Base-by-base conservation (phyloP, 1,140 invertebrate genomes). In the Idris sp. region DNA sequence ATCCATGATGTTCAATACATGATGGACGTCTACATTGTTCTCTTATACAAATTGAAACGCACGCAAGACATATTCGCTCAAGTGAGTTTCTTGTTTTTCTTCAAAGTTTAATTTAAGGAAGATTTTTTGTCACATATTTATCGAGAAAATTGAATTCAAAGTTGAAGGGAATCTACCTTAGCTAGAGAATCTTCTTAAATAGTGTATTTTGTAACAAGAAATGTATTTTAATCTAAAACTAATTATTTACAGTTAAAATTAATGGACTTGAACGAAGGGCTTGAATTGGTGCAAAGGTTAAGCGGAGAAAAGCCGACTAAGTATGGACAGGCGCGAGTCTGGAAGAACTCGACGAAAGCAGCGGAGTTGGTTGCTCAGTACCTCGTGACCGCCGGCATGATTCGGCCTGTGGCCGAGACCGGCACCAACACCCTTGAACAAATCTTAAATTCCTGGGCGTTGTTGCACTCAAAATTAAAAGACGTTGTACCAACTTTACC, bases 31-130 rank as follows among this genome's bases (percentile, higher is more conserved):
- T 89, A 89, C 64, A 86, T 89, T 79, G 85, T 88, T 41, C 83
- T 89, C 38, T 78, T 89, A 74, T 89, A 86, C 82, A 89, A 88
- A 85, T 84, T 86, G 72, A 88, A 89, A 81, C 88, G 86, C 82
- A 86, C 83, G 75, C 82, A 88, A 83, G 86, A 87, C 69, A 87
- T 90, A 79, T 81, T 89, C 81, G 84, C 87, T 83, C 87, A 89
- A 85, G 88, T 89, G 76, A 83, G 83, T 36, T 31, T 46, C 35
- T 5, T 14, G 1, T 28, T 30, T 10, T 41, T 22, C 8, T 6
- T 38, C 10, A 30, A 30, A 30, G 2, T 4, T 30, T 6, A 30
- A 30, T 30, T 30, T 3, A 30, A 30, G 4, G 3, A 30, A 30
- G 4, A 9, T n/a, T n/a, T n/a, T n/a, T n/a, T n/a, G n/a, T n/a